Evolutionary conservation across 2,113 vertebrate genomes (phyloP).

Genomic region (Heteronetta atricapilla): DNA sequence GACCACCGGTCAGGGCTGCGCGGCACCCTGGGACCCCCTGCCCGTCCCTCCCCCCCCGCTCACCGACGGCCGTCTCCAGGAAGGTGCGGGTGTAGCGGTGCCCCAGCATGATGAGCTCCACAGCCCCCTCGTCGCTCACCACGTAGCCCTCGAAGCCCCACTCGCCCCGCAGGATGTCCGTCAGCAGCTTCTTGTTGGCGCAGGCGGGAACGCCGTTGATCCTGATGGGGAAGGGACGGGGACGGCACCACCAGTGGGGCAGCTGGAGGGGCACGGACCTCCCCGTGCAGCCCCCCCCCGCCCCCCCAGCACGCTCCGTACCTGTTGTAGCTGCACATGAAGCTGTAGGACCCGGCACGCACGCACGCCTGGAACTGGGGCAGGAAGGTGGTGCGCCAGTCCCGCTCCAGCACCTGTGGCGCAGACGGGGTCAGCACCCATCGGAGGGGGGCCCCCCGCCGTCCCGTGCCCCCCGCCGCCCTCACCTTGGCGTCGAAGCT

Average conservation of each 20-base stretch:
- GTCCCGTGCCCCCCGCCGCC: rapidly evolving
- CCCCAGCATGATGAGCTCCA: constrained; percentile 69
- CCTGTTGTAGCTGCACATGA: constrained; percentile 79
- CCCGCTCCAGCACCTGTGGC: constrained; percentile 64
- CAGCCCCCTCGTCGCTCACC: constrained; percentile 71
- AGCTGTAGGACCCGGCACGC: constrained; percentile 67
- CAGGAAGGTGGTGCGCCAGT: constrained; percentile 70
- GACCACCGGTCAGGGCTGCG: rapidly evolving
- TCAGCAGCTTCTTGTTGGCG: constrained; percentile 71
- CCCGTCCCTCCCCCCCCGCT: background rate
- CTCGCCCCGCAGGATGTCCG: constrained; percentile 62
- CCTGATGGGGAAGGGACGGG: background rate
- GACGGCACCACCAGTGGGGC: rapidly evolving
- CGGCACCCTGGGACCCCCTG: rapidly evolving
- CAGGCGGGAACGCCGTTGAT: constrained; percentile 70
- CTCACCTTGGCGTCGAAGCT: constrained; percentile 64
- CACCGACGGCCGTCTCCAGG: constrained; percentile 65
- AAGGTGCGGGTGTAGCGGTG: constrained; percentile 65
- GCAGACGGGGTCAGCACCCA: background rate
- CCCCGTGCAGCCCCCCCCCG: rapidly evolving
- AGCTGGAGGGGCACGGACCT: rapidly evolving
- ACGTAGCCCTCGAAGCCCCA: constrained; percentile 75
- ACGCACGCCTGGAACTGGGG: constrained; percentile 73
- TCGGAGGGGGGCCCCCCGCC: rapidly evolving
- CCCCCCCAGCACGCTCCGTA: rapidly evolving